Base-by-base conservation (phyloP, 2,797 vertebrate genomes). In the Thalassophryne amazonica region DNA sequence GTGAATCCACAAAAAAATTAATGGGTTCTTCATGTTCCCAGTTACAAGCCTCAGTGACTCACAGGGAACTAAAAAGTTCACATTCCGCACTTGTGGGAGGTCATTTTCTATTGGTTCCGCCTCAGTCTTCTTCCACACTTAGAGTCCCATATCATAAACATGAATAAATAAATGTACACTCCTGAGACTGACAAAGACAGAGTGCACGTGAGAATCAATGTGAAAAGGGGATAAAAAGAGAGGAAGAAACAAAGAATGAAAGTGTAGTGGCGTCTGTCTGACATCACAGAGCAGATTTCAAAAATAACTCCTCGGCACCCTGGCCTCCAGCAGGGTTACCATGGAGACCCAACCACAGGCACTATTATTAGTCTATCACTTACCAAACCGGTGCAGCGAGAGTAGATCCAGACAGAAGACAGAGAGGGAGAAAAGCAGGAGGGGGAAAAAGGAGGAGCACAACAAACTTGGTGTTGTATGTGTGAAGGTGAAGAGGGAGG, bases 291-390 rank as follows among this genome's bases (percentile, higher is more conserved):
- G 88, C 89, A 80, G 76, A 90, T 85, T 88, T 94, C 92, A 92
- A 93, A 95, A 96, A 97, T 96, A 96, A 93, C 93, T 95, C 89
- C 88, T 90, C 86, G 87, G 91, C 88, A 85, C 93, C 91, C 88
- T 91, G 92, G 93, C 93, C 93, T 90, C 89, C 88, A 90, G 93
- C 88, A 81, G 27, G 36, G 93, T 96, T 93, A 90, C 90, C 93
- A 93, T 93, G 92, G 92, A 91, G 92, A 97, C 90, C 83, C 85
- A 93, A 94, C 93, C 92, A 93, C 91, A 92, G 77, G 85, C 65
- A 66, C 94, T 97, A 97, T 93, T 94, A 94, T 95, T 97, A 97
- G 93, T 76, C 86, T 86, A 86, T 90, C 92, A 90, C 93, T 91
- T 92, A 91, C 91, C 90, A 92, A 94, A 93, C 93, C 94, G 91